Evolutionary conservation across 2,113 vertebrate species (phyloP), one percentile per base, ranked within the genome.

Genomic region (Tamias sibiricus): DNA sequence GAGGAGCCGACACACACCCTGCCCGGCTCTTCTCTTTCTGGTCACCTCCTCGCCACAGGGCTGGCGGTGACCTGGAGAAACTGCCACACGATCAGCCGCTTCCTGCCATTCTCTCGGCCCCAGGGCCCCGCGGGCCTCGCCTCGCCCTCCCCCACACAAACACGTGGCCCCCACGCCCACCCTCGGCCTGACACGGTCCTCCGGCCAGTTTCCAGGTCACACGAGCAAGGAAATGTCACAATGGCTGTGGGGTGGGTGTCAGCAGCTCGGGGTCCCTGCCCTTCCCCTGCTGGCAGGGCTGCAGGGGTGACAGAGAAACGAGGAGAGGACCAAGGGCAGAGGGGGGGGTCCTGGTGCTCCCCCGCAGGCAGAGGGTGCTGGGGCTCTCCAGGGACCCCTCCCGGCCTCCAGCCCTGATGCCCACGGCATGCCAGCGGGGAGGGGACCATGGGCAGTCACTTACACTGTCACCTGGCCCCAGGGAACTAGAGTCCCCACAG

Each of bases 21-120:
- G 0, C 72, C 90, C n/a, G 0, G 59, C 37, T 17, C 44, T 7
- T 7, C 54, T 82, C 92, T 91, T 44, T 85, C 20, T 5, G n/a
- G 84, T 87, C 93, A 86, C 95, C 75, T 74, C 75, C 83, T 0
- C 14, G 80, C 30, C 91, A 87, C 9, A 8, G 1, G 0, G 54
- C 52, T 2, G 22, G 44, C 13, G 30, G 32, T 4, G 71, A 26
- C 42, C 62, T 69, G 44, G 87, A 88, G 84, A 72, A 93, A 20
- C 12, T 32, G 77, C 8, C 22, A 8, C 2, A 0, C 6, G 49
- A 52, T 59, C 17, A 87, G 71, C 6, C 0, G 2, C 57, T 94
- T 97, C 98, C 97, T 83, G 74, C 83, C 90, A 54, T 96, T 97
- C 96, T 97, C 81, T 66, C 40, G 0, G 3, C 40, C 28, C 44